phyloP scores from a whole-genome alignment of 2,113 vertebrate species.

The Sminthopsis crassicaudata region DNA sequence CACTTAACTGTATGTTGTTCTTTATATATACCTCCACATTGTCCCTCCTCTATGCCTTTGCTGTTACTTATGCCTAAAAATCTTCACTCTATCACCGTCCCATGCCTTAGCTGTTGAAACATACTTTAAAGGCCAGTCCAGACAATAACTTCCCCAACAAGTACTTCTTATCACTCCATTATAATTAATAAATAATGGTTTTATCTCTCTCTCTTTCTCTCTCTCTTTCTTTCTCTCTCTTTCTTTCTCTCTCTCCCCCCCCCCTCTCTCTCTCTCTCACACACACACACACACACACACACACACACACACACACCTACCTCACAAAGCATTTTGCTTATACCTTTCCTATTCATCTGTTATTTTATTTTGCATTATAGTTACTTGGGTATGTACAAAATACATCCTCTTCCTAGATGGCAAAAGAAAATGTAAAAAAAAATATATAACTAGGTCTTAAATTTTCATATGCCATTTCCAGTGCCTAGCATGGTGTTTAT shows the following conservation, averaged over 20 bases:
- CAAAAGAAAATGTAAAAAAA: not conserved
- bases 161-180: not conserved
- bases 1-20: too few species aligned
- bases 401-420: not conserved
- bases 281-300: not conserved
- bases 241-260: too few species aligned
- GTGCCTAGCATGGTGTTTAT: not conserved
- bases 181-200: not conserved
- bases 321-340: not conserved
- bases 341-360: not conserved
- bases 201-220: too few species aligned
- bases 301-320: too few species aligned
- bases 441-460: not conserved
- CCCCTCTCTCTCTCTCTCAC: not conserved
- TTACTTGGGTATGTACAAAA: not conserved
- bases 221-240: too few species aligned
- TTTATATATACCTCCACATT: too few species aligned
- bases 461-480: not conserved
- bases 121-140: too few species aligned
- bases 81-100: too few species aligned
- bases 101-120: too few species aligned
- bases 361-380: not conserved
- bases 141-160: too few species aligned
- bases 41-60: too few species aligned
- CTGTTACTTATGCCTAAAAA: too few species aligned